Evolutionary conservation across 2,888 invertebrate species (phyloP).

Genomic region (Antheraea assamensis): DNA sequence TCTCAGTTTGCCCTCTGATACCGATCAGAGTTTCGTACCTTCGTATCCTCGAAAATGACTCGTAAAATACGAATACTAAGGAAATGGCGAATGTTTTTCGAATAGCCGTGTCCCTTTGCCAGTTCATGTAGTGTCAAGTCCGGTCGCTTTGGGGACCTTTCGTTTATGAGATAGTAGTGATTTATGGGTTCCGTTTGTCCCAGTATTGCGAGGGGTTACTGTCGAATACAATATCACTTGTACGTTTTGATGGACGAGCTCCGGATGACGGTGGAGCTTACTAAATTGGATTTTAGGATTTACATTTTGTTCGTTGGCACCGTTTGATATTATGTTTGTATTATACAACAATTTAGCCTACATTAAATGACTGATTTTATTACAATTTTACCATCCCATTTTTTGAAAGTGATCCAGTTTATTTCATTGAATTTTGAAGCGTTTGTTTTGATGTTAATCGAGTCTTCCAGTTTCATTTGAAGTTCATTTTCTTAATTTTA

Average conservation of each 20-base stretch:
- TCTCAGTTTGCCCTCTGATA: slow-evolving; percentile 67
- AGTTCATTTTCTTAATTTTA: too few relatives aligned
- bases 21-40: slow-evolving; percentile 66
- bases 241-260: slow-evolving; percentile 57
- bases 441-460: too few relatives aligned
- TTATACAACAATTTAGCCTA: not conserved
- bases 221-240: slow-evolving; percentile 52
- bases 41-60: slow-evolving; percentile 56
- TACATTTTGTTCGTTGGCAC: slow-evolving; percentile 21
- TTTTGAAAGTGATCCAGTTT: not conserved
- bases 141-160: slow-evolving; percentile 49
- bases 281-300: slow-evolving; percentile 20
- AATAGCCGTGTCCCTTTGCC: slow-evolving; percentile 60
- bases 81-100: slow-evolving; percentile 58
- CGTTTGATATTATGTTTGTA: not conserved
- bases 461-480: too few relatives aligned
- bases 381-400: not conserved
- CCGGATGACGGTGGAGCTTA: slow-evolving; percentile 37
- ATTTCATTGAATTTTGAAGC: not conserved
- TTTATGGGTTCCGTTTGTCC: slow-evolving; percentile 56
- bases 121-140: slow-evolving; percentile 65
- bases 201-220: slow-evolving; percentile 47
- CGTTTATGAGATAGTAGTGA: slow-evolving; percentile 63
- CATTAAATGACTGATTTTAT: not conserved
- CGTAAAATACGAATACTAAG: slow-evolving; percentile 47